phyloP scores from a whole-genome alignment of 2,888 invertebrate genomes.

The Calameuta pallipes region DNA sequence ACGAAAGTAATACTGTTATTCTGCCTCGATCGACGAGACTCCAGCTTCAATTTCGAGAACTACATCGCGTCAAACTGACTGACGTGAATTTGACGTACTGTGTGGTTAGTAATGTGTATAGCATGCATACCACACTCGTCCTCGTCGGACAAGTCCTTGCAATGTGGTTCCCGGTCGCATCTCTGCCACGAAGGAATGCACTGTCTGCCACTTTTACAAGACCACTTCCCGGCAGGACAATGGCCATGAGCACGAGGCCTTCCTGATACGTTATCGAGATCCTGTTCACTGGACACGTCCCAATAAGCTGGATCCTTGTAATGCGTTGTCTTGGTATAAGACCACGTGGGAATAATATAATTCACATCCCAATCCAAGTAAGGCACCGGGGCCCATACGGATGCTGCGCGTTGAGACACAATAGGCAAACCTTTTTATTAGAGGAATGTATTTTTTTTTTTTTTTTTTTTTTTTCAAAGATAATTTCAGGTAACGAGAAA shows the following conservation, averaged over 20 bases:
- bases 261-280: constrained; percentile 3
- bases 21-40: neutral
- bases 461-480: no score
- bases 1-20: neutral
- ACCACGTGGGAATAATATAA: neutral
- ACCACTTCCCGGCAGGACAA: constrained; percentile 16
- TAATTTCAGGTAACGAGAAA: no score
- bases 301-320: neutral
- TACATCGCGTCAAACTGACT: neutral
- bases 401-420: neutral
- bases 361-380: neutral
- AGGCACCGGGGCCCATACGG: neutral
- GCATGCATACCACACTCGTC: constrained; percentile 65
- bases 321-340: neutral
- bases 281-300: neutral
- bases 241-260: constrained; percentile 3
- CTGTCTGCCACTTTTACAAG: constrained; percentile 37
- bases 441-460: no score
- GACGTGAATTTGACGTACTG: neutral
- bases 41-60: neutral
- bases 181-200: constrained; percentile 68
- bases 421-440: neutral
- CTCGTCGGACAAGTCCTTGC: constrained; percentile 75
- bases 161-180: constrained; percentile 71
- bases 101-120: constrained; percentile 10